Base-by-base conservation (phyloP, 2,113 vertebrate genomes). In the Rattus rattus region DNA sequence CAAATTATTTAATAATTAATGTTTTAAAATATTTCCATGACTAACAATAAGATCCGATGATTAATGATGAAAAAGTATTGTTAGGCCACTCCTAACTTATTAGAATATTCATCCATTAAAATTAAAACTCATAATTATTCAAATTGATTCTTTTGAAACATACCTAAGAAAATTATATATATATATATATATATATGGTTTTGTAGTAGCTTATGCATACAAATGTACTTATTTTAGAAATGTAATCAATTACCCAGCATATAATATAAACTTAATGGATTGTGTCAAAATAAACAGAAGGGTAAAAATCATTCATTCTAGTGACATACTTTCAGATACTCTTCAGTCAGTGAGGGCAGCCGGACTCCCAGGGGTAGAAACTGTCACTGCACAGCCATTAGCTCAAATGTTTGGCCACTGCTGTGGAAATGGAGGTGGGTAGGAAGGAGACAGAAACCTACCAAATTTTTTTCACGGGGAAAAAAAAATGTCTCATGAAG, bases 61-160 rank as follows among this genome's bases (percentile, higher is more conserved):
- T 43, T 85, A 85, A 43, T 43, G 59, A 39, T 84, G 79, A 65
- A 85, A 43, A 72, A 43, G 67, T 88, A 85, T 65, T 49, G 22
- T 94, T 92, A 91, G 61, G 54, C 73, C 52, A 87, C 12, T 59
- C 14, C 43, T 26, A 22, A 43, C 63, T 88, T 79, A 0, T 97
- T 96, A 65, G 28, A 56, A 80, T 96, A 91, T 90, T 95, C 12
- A 56, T 3, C 56, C 80, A 52, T 93, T 95, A 77, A 95, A 96
- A 92, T 94, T 95, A 72, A 95, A 96, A 94, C 93, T 90, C 84
- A 86, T 61, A 54, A 76, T 69, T 56, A 33, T 76, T 67, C 9
- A 84, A 80, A 63, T 54, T 28, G 39, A 91, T 79, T 91, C 61
- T 95, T 96, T 95, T 88, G 43, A 96, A 43, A 91, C 7, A 81